Evolutionary conservation across 1,140 invertebrate genomes (phyloP), one percentile per base, ranked within the genome.

Genomic region (Tetramorium simillimum): DNA sequence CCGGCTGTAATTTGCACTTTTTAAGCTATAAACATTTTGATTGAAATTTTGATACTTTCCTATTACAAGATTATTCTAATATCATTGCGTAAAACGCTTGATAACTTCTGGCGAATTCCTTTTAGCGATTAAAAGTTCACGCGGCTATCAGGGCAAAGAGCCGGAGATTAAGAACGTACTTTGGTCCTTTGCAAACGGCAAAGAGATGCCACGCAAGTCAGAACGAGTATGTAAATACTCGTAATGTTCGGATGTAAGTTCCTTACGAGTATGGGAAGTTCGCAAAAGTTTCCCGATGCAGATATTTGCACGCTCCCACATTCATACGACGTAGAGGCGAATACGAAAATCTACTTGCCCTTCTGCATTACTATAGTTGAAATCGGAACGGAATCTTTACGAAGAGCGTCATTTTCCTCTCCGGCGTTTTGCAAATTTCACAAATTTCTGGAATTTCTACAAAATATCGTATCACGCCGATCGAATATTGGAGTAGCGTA

Each of bases 161-260:
- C 33, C 9, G 14, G 14, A 60, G 53, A 75, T 69, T 69, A 72
- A 63, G 49, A 67, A 85, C n/a, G 73, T 21, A 65, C 33, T 33
- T 33, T 21, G 46, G 37, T 46, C 33, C 40, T 37, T 85, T 21
- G 33, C 40, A 33, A 49, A 33, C 49, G 21, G 12, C 51, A 37
- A 6, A 82, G 46, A 28, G 21, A 80, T 40, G 53, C 33, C 53
- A 53, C 49, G 21, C 58, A 37, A 86, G 78, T 51, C 24, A 21
- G 21, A 49, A n/a, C 21, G 76, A 56, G 51, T 86, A 86, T 49
- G 87, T 86, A 89, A 89, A 89, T 89, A 89, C 60, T 60, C 56
- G n/a, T 40, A 63, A 67, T 80, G 63, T 46, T 81, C 28, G 51
- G 37, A 70, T 49, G 85, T 53, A 63, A 72, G 69, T 77, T 46